Percentiles rank a stretch among this genome's conserved stretches.
Evolutionary conservation across 2,113 vertebrate species (phyloP).

Genomic region (Nematolebias whitei): DNA sequence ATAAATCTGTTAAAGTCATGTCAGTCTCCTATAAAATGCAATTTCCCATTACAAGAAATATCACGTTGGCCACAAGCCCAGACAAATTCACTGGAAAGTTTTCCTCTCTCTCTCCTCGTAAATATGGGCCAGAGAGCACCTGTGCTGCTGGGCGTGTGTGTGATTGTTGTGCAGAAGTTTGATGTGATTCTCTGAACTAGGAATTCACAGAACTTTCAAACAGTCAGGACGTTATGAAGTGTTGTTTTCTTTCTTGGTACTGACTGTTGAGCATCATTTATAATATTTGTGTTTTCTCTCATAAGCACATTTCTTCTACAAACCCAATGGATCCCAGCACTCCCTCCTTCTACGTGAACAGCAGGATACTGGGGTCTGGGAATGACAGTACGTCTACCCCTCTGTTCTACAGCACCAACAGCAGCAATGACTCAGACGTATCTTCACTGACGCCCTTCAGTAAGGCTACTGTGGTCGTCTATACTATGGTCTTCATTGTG

Average conservation of each 20-base stretch:
- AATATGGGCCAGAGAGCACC: conserved; percentile 28
- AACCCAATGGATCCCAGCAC: background rate
- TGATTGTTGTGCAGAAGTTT: background rate
- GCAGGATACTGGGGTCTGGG: conserved; percentile 12
- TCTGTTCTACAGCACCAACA: background rate
- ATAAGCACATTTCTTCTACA: background rate
- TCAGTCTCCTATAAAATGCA: conserved; percentile 13
- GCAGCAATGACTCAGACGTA: background rate
- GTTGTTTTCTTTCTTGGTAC: conserved; percentile 1
- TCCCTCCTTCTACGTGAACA: conserved; percentile 56
- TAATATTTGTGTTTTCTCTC: conserved; percentile 31
- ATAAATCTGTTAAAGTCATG: conserved; percentile 12
- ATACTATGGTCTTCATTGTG: conserved; percentile 83
- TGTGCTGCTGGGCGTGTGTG: background rate
- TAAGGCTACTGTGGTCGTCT: conserved; percentile 81
- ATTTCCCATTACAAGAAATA: conserved; percentile 30
- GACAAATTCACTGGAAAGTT: conserved; percentile 33
- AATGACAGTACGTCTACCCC: conserved; percentile 24
- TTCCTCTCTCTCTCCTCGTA: conserved; percentile 10
- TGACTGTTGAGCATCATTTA: background rate
- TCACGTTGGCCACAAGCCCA: conserved; percentile 40
- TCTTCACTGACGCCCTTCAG: conserved; percentile 8
- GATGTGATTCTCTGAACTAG: conserved; percentile 4
- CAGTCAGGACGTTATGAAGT: background rate
- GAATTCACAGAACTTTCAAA: conserved; percentile 7